These are phyloP conservation scores for Pteria penguin DNA, from an alignment of 2,888 invertebrate genomes.

Conservation along the genomic window DNA sequence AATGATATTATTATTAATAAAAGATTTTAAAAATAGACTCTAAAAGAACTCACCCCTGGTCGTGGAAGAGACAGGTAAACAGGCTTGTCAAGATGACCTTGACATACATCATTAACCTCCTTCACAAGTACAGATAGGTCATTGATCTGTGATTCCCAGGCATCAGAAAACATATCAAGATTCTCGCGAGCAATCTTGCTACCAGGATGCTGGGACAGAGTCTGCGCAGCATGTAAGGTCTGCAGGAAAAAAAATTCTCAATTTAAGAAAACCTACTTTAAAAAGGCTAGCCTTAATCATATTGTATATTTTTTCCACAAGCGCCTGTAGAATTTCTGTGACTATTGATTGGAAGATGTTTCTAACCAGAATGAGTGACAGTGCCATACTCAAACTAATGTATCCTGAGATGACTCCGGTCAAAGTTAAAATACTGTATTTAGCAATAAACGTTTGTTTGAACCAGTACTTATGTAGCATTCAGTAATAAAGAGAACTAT, in stretches of 20 bases:
- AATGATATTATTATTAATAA: neutral
- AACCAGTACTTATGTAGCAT: no score
- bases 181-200: constrained; percentile 98
- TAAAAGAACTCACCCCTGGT: constrained; percentile 87
- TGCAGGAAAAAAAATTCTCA: constrained; percentile 64
- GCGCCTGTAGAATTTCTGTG: no score
- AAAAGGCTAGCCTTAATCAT: no score
- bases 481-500: no score
- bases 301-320: no score
- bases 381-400: no score
- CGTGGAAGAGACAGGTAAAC: constrained; percentile 96
- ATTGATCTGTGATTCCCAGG: constrained; percentile 93
- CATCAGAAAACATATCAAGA: constrained; percentile 86
- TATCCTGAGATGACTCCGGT: no score
- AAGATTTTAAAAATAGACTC: neutral
- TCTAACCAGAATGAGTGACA: no score
- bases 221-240: constrained; percentile 94
- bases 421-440: no score
- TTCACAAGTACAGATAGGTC: constrained; percentile 95
- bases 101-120: constrained; percentile 89
- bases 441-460: no score
- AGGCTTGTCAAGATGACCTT: constrained; percentile 86
- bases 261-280: no score
- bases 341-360: no score
- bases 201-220: constrained; percentile 92